Evolutionary conservation across 2,113 vertebrate genomes (phyloP), one percentile per base, ranked within the genome.

Genomic region (Cacatua alba): DNA sequence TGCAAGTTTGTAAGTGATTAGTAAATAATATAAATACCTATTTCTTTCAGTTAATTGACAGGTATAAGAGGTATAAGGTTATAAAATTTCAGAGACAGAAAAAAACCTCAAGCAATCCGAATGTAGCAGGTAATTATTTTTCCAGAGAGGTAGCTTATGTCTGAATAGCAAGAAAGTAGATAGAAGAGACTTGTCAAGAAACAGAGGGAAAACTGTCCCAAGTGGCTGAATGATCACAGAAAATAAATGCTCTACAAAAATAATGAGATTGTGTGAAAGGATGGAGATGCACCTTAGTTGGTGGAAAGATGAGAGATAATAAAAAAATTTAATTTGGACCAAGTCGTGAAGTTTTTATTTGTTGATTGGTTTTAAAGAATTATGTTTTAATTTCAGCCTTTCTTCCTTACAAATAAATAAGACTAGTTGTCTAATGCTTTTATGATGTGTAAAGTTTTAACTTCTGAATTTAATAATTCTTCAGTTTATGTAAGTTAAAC

Each of bases 21-120:
- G 41, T 69, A 89, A 91, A 87, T 92, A 91, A 51, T 65, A 71
- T 51, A 87, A 95, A 84, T 71, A 74, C 24, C 31, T 94, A 57
- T 87, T 82, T 76, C 9, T 4, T 82, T 89, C 29, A 43, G 29
- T 87, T 82, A 44, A 29, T 51, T 81, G 53, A 51, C 55, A 82
- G 39, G 39, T 41, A 41, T 41, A 41, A 41, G 13, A 84, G 9
- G 13, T 68, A 31, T 41, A 41, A 60, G 60, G 33, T 12, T 88
- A 15, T 60, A 60, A 33, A 64, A 18, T 12, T 86, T 33, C 37
- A 91, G 21, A 55, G 65, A n/a, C 17, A 64, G 48, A 21, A 57
- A 70, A 69, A 60, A 68, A 13, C 8, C 37, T 49, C 18, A 60
- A 68, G 14, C 35, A 78, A 75, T 72, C 18, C 13, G 55, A 71